These are phyloP conservation scores for Crocallis elinguaria DNA, from an alignment of 2,888 invertebrate genomes.

Conservation along the genomic window DNA sequence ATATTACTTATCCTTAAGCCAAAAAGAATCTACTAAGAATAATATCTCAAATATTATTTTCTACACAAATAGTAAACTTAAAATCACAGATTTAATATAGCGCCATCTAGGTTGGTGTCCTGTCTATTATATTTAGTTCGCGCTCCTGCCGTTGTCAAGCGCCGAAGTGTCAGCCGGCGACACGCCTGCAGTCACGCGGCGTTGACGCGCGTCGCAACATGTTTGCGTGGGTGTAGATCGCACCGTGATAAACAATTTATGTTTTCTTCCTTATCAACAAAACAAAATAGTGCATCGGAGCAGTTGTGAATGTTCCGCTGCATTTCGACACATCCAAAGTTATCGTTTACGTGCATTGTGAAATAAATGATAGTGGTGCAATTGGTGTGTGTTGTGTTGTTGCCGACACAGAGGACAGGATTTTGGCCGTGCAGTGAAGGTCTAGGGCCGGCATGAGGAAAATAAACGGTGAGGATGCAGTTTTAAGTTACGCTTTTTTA, in stretches of 20 bases:
- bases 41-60: too few relatives aligned
- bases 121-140: constrained; percentile 48
- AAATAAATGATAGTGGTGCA: constrained; percentile 66
- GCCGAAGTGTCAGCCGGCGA: constrained; percentile 77
- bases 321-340: constrained; percentile 42
- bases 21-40: too few relatives aligned
- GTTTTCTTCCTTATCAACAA: constrained; percentile 72
- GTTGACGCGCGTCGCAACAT: constrained; percentile 81
- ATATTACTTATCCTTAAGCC: too few relatives aligned
- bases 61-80: constrained; percentile 19
- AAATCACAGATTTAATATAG: constrained; percentile 28
- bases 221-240: constrained; percentile 79
- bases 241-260: constrained; percentile 72
- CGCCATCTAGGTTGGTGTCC: constrained; percentile 62
- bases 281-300: constrained; percentile 56
- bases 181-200: constrained; percentile 83
- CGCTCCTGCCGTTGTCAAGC: constrained; percentile 51
- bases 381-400: constrained; percentile 78
- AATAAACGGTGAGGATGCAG: constrained; percentile 75
- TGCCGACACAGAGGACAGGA: constrained; percentile 69
- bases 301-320: constrained; percentile 43
- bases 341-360: constrained; percentile 59
- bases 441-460: constrained; percentile 80
- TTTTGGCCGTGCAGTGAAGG: constrained; percentile 77
- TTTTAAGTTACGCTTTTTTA: constrained; percentile 31